phyloP scores from a whole-genome alignment of 2,113 vertebrate genomes.

The Gnathonemus longibarbis region DNA sequence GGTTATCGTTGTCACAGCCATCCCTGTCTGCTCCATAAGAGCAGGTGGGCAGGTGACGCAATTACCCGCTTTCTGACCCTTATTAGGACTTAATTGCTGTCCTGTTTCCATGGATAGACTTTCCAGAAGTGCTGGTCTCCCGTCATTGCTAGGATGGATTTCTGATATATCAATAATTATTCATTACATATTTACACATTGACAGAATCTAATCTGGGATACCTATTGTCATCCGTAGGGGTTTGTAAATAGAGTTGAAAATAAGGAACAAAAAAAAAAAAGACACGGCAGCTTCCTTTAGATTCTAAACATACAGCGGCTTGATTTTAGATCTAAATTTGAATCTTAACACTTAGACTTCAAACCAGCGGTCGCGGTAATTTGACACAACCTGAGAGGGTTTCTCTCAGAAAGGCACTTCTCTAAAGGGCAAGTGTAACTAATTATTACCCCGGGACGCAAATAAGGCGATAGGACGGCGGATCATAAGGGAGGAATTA shows the following conservation, averaged over 20 bases:
- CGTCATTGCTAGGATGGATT: constrained; percentile 16
- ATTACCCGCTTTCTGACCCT: constrained; percentile 47
- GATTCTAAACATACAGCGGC: not conserved
- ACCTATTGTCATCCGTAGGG: not conserved
- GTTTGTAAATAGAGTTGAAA: not conserved
- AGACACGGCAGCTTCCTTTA: not conserved
- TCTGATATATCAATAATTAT: constrained; percentile 41
- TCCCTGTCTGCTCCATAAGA: constrained; percentile 25
- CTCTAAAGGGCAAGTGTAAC: not conserved
- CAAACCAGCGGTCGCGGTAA: not conserved
- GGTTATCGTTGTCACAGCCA: constrained; percentile 44
- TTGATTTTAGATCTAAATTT: not conserved
- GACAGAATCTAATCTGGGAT: not conserved
- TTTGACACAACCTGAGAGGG: constrained; percentile 5
- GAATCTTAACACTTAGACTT: not conserved
- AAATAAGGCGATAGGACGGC: not conserved
- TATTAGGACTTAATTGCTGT: constrained; percentile 52
- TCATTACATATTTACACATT: constrained; percentile 22
- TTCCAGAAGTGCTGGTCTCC: constrained; percentile 35
- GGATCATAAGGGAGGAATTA: not conserved
- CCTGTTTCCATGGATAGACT: constrained; percentile 43
- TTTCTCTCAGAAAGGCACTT: not conserved
- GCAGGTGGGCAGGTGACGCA: constrained; percentile 35
- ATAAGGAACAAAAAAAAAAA: not conserved
- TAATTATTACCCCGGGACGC: not conserved